Percentiles rank a stretch among this genome's conserved stretches.
Evolutionary conservation across 2,797 vertebrate species (phyloP).

Genomic region (Otolemur crassicaudatus): DNA sequence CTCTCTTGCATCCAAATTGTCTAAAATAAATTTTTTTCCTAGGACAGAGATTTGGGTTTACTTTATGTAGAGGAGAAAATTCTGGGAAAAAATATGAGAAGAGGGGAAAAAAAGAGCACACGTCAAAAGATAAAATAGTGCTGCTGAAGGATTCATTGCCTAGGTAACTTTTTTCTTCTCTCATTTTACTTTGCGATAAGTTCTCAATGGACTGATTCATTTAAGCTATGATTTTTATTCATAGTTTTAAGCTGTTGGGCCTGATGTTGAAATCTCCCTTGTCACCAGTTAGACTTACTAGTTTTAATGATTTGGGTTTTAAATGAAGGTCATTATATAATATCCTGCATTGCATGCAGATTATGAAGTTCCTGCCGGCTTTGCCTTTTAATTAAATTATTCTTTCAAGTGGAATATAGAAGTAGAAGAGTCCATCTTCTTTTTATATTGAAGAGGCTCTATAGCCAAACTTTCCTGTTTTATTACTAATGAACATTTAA

Average conservation of each 20-base stretch:
- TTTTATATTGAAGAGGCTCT: constrained; percentile 81
- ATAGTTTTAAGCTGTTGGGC: constrained; percentile 86
- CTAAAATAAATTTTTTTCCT: constrained; percentile 51
- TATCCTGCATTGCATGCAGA: constrained; percentile 84
- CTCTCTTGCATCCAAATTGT: constrained; percentile 61
- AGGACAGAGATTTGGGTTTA: constrained; percentile 62
- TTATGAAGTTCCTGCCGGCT: constrained; percentile 86
- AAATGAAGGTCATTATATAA: constrained; percentile 88
- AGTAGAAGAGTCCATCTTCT: constrained; percentile 84
- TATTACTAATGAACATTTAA: constrained; percentile 80
- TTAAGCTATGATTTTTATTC: constrained; percentile 86
- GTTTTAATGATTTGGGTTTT: constrained; percentile 87
- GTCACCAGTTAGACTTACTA: constrained; percentile 86
- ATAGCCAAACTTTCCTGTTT: constrained; percentile 84
- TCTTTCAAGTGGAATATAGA: constrained; percentile 84
- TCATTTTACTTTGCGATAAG: constrained; percentile 81
- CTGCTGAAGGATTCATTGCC: constrained; percentile 66
- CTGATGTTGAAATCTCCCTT: constrained; percentile 87
- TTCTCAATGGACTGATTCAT: constrained; percentile 85
- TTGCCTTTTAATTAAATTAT: constrained; percentile 88
- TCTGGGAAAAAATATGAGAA: not conserved
- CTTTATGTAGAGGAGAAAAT: constrained; percentile 57
- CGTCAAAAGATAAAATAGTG: constrained; percentile 76
- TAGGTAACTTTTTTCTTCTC: constrained; percentile 81
- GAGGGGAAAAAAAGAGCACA: constrained; percentile 50